Percentiles rank a stretch among this genome's conserved stretches.
These are phyloP conservation scores for Ctenomys sociabilis DNA, from an alignment of 2,113 vertebrate species.

Conservation along the genomic window DNA sequence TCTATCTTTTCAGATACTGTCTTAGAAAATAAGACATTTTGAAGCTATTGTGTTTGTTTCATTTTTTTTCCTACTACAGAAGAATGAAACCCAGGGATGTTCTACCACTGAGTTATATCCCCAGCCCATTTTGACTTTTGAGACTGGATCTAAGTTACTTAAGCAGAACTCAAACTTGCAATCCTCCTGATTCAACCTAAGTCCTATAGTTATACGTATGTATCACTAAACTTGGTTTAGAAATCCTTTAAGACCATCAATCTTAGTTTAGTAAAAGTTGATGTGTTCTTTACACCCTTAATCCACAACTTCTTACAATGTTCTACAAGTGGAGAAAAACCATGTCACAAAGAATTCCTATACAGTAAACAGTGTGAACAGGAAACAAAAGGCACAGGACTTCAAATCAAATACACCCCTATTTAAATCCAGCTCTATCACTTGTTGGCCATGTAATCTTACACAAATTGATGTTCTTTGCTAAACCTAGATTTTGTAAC, in stretches of 20 bases:
- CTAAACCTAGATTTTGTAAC: constrained; percentile 53
- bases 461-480: constrained; percentile 4
- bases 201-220: not conserved
- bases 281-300: not conserved
- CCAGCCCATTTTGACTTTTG: not conserved
- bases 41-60: not conserved
- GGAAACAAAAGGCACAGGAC: not conserved
- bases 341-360: not conserved
- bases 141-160: not conserved
- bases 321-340: not conserved
- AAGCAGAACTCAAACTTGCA: not conserved
- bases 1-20: constrained; percentile 16
- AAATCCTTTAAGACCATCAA: not conserved
- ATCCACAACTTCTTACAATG: constrained; percentile 8
- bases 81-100: not conserved
- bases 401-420: not conserved
- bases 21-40: constrained; percentile 48
- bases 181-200: not conserved
- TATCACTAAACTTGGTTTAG: not conserved
- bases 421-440: not conserved
- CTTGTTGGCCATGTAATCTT: not conserved
- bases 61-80: not conserved
- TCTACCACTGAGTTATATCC: not conserved
- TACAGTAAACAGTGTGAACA: constrained; percentile 1
- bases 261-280: constrained; percentile 6